phyloP scores from a whole-genome alignment of 2,888 invertebrate species.

The Chrysotoxum bicinctum region DNA sequence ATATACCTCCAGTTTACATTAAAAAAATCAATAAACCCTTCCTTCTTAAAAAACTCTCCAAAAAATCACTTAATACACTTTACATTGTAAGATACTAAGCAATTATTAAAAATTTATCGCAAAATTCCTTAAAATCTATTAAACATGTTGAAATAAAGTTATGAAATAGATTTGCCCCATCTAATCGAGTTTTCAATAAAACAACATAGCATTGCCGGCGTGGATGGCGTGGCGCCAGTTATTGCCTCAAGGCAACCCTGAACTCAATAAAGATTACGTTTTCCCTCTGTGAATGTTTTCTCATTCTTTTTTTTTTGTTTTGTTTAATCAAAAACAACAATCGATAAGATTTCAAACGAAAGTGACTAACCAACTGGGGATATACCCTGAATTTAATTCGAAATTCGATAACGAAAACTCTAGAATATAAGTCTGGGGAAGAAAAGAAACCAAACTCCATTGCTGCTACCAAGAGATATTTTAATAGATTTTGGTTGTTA shows the following conservation, averaged over 20 bases:
- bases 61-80: neutral
- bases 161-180: neutral
- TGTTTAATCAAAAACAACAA: neutral
- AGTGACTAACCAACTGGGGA: neutral
- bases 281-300: neutral
- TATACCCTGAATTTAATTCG: neutral
- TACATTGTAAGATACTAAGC: neutral
- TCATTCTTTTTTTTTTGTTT: neutral
- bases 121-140: neutral
- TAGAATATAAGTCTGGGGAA: neutral
- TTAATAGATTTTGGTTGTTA: neutral
- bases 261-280: constrained; percentile 8
- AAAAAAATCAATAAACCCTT: no score
- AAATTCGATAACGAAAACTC: neutral
- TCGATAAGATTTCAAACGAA: constrained; percentile 4
- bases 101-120: neutral
- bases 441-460: neutral
- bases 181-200: neutral
- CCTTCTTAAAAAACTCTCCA: neutral
- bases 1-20: no score
- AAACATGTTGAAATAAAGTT: neutral
- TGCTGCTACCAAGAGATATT: neutral
- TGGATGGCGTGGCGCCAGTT: neutral
- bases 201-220: no score
- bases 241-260: constrained; percentile 20